These are phyloP conservation scores for Phaetusa simplex DNA, from an alignment of 2,113 vertebrate genomes.

Conservation along the genomic window DNA sequence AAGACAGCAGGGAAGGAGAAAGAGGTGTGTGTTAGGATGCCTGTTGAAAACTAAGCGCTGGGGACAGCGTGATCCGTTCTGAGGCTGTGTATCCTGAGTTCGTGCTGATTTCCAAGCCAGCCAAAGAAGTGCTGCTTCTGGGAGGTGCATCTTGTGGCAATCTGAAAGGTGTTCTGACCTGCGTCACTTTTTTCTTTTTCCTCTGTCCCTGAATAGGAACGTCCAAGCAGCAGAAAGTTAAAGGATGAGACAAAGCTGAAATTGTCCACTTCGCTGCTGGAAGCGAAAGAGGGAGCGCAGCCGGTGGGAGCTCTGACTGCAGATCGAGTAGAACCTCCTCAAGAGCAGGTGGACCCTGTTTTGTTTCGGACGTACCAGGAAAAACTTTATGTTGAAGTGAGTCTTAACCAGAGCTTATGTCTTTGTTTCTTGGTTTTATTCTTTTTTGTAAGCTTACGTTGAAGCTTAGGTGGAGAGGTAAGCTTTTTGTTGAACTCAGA, in stretches of 20 bases:
- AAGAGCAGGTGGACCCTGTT: slow-evolving; percentile 54
- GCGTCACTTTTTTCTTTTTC: not conserved
- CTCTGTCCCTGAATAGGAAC: slow-evolving; percentile 59
- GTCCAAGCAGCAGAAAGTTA: slow-evolving; percentile 58
- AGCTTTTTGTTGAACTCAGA: not conserved
- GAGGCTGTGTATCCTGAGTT: not conserved
- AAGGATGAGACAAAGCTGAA: slow-evolving; percentile 65
- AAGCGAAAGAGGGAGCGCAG: not conserved
- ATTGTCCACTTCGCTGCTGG: not conserved
- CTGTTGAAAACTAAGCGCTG: not conserved
- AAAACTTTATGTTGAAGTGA: slow-evolving; percentile 73
- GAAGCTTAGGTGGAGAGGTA: not conserved
- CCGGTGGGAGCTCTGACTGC: not conserved
- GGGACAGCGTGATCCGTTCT: not conserved
- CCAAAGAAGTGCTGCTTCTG: not conserved
- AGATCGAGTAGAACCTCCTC: not conserved
- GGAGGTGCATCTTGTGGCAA: not conserved
- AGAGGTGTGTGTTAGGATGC: slow-evolving; percentile 19
- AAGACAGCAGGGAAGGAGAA: slow-evolving; percentile 64
- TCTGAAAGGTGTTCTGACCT: not conserved
- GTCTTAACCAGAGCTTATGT: not conserved
- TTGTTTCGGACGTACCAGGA: slow-evolving; percentile 65
- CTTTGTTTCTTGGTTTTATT: not conserved
- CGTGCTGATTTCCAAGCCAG: not conserved
- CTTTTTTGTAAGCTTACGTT: not conserved